These are phyloP conservation scores for Gerosis bhagava DNA, from an alignment of 2,888 invertebrate species.

Conservation along the genomic window DNA sequence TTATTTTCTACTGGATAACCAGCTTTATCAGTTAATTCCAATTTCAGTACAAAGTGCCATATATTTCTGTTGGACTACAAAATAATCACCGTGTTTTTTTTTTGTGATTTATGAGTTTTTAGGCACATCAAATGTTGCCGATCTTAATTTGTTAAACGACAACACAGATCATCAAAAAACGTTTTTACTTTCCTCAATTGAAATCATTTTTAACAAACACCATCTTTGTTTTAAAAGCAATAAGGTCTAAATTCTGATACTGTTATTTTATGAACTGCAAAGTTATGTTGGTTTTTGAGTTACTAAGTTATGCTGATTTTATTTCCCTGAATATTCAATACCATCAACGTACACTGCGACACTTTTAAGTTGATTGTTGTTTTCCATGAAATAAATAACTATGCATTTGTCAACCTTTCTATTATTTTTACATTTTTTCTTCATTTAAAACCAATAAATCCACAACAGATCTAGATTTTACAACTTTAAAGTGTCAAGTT, in stretches of 20 bases:
- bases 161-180: conserved; percentile 24
- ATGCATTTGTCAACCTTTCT: conserved; percentile 18
- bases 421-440: neutral
- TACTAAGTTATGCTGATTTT: conserved; percentile 14
- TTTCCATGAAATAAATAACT: conserved; percentile 13
- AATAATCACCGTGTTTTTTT: conserved; percentile 56
- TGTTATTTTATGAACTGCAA: neutral
- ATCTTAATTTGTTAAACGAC: conserved; percentile 43
- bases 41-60: conserved; percentile 26
- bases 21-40: conserved; percentile 15
- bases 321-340: conserved; percentile 22
- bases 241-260: conserved; percentile 7
- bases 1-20: no score
- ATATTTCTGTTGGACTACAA: conserved; percentile 43
- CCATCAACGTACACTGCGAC: conserved; percentile 14
- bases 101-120: conserved; percentile 59
- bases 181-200: conserved; percentile 2
- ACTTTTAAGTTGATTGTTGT: conserved; percentile 21
- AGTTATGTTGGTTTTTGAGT: conserved; percentile 13
- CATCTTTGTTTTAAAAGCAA: neutral
- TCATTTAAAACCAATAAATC: conserved; percentile 7
- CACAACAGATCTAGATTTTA: neutral
- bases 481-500: conserved; percentile 1
- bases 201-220: neutral
- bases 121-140: conserved; percentile 49